Evolutionary conservation across 2,113 vertebrate species (phyloP), one percentile per base, ranked within the genome.

Genomic region (Mesocricetus auratus): DNA sequence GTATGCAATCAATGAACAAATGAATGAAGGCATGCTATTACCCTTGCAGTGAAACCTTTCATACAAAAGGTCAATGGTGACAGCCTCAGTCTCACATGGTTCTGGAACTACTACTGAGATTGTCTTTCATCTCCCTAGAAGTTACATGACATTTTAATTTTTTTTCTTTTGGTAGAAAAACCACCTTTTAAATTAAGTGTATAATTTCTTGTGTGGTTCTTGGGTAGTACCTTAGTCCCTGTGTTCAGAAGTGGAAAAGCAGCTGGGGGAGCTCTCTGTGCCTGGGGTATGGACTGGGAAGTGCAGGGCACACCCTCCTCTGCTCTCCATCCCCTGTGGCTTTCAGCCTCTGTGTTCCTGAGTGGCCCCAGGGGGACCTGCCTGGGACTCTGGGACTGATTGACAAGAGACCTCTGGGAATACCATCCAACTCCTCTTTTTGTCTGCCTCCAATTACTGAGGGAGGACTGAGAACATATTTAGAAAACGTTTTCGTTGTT

Each of bases 401-500:
- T 86, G 90, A 96, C 95, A 97, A 50, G 93, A 81, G 4, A 78
- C 89, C 92, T 66, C 66, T 83, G 92, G 79, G 93, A 93, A 94
- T 82, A 88, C 36, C 83, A 31, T 24, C n/a, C n/a, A 47, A 33
- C 42, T 56, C 56, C 87, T 58, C 60, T 60, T 89, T 86, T 82
- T 45, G 42, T 92, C 90, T 93, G 56, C 33, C 62, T 94, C 79
- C 90, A 86, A 75, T 95, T 95, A 93, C 92, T 7, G 24, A 97
- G 97, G 85, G 88, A 96, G 1, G 75, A 96, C 15, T 47, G 81
- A 92, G 95, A 89, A 96, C 86, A 95, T 96, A 97, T 97, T 96
- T 96, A 95, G 97, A 93, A 97, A 96, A 94, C 16, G 92, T 94
- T 73, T 96, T 97, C 95, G 91, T 50, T 97, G 95, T 96, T 94